Percentiles rank a stretch among this genome's conserved stretches.
Conservation (phyloP, 2,888 invertebrate genomes). For the Rotaria socialis region DNA sequence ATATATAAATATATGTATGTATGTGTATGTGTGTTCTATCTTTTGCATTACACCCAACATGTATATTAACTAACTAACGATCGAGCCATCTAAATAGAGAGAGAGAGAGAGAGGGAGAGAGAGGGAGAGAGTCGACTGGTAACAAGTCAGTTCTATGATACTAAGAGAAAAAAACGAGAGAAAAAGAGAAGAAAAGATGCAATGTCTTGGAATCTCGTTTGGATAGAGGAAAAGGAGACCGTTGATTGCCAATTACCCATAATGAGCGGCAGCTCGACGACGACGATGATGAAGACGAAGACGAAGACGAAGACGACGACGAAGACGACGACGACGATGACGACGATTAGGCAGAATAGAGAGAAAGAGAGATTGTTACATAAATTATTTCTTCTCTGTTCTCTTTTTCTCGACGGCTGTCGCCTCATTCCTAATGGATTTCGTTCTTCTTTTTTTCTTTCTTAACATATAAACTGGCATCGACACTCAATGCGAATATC, state of each 20-base stretch:
- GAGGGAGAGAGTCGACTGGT: conserved; percentile 12
- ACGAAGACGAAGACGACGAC: too few species aligned
- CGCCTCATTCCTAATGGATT: conserved; percentile 32
- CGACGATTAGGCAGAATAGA: conserved; percentile 16
- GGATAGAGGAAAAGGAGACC: conserved; percentile 21
- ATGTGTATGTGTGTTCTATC: neutral
- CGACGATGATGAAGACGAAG: neutral
- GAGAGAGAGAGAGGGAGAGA: neutral
- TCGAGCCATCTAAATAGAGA: neutral
- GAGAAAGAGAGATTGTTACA: conserved; percentile 28
- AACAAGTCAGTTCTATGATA: conserved; percentile 32
- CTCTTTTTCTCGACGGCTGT: conserved; percentile 21
- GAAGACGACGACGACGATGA: too few species aligned
- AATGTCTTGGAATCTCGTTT: conserved; percentile 27
- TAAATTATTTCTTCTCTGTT: conserved; percentile 26
- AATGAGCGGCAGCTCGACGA: conserved; percentile 33
- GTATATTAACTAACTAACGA: conserved; percentile 34
- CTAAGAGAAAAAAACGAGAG: conserved; percentile 32
- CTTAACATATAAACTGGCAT: conserved; percentile 32
- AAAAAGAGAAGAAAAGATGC: conserved; percentile 32
- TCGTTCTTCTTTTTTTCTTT: conserved; percentile 29
- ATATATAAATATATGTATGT: neutral
- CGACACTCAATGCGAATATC: conserved; percentile 32
- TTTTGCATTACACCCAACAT: neutral
- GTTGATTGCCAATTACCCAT: conserved; percentile 37